phyloP scores from a whole-genome alignment of 2,113 vertebrate genomes.

The Percopsis transmontana region DNA sequence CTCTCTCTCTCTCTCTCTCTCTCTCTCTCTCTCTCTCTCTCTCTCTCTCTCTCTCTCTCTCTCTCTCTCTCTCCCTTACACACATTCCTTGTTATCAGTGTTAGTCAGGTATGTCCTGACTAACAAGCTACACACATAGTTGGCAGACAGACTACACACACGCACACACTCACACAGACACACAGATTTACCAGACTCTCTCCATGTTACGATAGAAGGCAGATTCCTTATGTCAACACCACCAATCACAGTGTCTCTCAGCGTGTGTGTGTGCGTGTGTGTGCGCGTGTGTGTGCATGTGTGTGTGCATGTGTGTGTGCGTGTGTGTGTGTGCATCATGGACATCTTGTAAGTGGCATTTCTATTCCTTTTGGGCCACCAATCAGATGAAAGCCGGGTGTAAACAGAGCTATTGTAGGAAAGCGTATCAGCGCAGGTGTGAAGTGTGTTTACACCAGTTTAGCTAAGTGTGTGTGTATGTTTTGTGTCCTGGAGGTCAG shows the following conservation, averaged over 20 bases:
- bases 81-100: slow-evolving; percentile 19
- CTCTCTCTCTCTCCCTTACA: background rate
- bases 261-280: background rate
- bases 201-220: no score
- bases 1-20: background rate
- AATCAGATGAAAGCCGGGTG: no score
- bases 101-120: slow-evolving; percentile 31
- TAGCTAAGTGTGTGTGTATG: slow-evolving; percentile 25
- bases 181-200: no score
- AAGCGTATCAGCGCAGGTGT: no score
- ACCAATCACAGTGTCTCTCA: slow-evolving; percentile 56
- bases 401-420: no score
- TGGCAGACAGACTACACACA: no score
- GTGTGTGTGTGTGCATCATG: background rate
- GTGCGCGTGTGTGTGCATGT: background rate
- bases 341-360: background rate
- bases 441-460: background rate
- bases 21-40: background rate
- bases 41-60: background rate
- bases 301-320: background rate
- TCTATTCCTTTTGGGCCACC: no score
- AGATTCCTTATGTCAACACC: background rate
- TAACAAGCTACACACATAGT: no score
- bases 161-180: no score
- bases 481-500: slow-evolving; percentile 37